These are phyloP conservation scores for Parazoanthus swiftii DNA, from an alignment of 92 coral and sea anemone species.

Conservation along the genomic window DNA sequence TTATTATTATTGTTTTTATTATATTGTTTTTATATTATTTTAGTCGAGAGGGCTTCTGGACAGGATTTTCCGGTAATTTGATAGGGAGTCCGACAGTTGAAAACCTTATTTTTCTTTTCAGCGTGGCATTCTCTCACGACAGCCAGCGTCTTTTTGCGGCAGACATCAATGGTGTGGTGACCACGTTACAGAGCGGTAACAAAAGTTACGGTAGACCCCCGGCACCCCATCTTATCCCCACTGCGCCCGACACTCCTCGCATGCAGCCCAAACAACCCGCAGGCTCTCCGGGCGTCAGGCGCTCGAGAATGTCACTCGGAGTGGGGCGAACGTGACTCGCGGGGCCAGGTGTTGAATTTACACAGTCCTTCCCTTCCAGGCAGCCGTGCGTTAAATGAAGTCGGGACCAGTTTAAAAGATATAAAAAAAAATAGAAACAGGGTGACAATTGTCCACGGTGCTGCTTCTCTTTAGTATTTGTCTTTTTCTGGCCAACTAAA, in stretches of 20 bases:
- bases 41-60: too few species aligned
- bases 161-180: constrained; percentile 37
- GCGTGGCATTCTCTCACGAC: constrained; percentile 34
- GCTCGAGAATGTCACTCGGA: constrained; percentile 12
- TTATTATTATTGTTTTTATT: too few species aligned
- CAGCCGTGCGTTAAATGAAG: background rate
- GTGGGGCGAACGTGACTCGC: background rate
- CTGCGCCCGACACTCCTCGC: constrained; percentile 42
- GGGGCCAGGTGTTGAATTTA: background rate
- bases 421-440: too few species aligned
- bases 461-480: too few species aligned
- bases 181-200: constrained; percentile 16
- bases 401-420: too few species aligned
- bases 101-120: background rate
- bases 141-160: constrained; percentile 38
- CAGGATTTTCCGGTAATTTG: background rate
- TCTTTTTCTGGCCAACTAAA: too few species aligned
- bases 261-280: constrained; percentile 27
- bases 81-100: background rate
- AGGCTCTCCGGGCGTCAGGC: constrained; percentile 26
- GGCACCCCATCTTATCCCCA: constrained; percentile 22
- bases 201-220: constrained; percentile 10
- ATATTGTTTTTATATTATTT: too few species aligned
- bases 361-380: background rate
- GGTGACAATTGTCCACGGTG: too few species aligned